phyloP scores from a whole-genome alignment of 2,888 invertebrate species.

The Thereva unica region DNA sequence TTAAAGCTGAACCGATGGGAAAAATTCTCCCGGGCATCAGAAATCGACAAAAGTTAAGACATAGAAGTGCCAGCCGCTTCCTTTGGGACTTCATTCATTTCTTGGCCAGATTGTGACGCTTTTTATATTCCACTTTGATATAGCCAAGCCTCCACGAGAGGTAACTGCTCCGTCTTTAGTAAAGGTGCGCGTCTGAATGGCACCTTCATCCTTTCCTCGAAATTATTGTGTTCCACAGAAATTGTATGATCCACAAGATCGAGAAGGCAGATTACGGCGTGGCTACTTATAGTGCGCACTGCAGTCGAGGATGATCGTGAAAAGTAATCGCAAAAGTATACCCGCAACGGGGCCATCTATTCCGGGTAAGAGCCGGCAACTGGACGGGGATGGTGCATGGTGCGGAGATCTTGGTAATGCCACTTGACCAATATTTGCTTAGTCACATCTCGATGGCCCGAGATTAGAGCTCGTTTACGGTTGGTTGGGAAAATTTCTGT shows the following conservation, averaged over 20 bases:
- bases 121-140: conserved; percentile 4
- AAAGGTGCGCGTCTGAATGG: conserved; percentile 35
- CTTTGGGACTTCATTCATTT: conserved; percentile 18
- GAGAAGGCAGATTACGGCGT: conserved; percentile 25
- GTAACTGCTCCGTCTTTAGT: conserved; percentile 8
- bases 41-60: conserved; percentile 33
- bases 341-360: conserved; percentile 4
- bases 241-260: conserved; percentile 33
- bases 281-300: conserved; percentile 29
- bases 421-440: conserved; percentile 41
- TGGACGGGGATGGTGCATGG: not conserved
- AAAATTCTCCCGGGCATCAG: conserved; percentile 31
- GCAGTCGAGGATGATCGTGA: conserved; percentile 14
- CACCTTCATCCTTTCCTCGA: conserved; percentile 36
- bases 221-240: conserved; percentile 23
- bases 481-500: conserved; percentile 39
- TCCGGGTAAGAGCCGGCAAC: conserved; percentile 2
- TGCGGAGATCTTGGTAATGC: conserved; percentile 31
- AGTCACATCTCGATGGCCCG: conserved; percentile 38
- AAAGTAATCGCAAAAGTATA: conserved; percentile 16
- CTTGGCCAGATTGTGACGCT: not conserved
- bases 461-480: conserved; percentile 41
- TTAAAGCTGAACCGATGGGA: conserved; percentile 35
- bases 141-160: not conserved
- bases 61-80: conserved; percentile 38